These are phyloP conservation scores for Oligia latruncula DNA, from an alignment of 2,888 invertebrate species.

Conservation along the genomic window DNA sequence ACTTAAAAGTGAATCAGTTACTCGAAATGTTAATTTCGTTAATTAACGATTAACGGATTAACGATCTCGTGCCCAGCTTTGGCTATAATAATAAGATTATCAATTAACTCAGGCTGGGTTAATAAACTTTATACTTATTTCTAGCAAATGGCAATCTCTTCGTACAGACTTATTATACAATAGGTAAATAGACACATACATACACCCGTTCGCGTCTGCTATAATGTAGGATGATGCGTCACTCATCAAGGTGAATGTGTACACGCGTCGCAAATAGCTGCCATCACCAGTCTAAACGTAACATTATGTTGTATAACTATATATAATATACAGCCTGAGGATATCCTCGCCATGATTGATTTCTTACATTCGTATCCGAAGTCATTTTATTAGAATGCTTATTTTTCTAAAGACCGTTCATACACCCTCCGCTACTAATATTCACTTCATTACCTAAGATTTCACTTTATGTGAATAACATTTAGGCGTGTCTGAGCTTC, in stretches of 20 bases:
- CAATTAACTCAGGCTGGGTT: background rate
- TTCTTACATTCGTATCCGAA: conserved; percentile 19
- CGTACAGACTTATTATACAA: background rate
- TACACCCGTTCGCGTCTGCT: background rate
- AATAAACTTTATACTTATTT: background rate
- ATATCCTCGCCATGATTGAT: conserved; percentile 33
- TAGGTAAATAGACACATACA: background rate
- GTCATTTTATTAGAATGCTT: background rate
- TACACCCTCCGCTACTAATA: background rate
- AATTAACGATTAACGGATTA: no score
- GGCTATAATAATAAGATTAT: no score
- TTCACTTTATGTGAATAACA: background rate
- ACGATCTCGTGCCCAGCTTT: no score
- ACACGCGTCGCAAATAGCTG: conserved; percentile 9
- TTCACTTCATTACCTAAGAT: background rate
- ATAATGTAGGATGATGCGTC: conserved; percentile 17
- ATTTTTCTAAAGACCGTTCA: conserved; percentile 5
- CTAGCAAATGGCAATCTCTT: background rate
- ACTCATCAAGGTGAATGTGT: conserved; percentile 38
- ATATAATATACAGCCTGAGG: conserved; percentile 19
- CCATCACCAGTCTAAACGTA: conserved; percentile 29
- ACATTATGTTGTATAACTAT: conserved; percentile 35
- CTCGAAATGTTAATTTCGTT: no score
- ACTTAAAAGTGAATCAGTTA: no score
- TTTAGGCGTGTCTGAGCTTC: background rate